Evolutionary conservation across 1,140 invertebrate species (phyloP).

Genomic region (Drosophila pseudoananassae): DNA sequence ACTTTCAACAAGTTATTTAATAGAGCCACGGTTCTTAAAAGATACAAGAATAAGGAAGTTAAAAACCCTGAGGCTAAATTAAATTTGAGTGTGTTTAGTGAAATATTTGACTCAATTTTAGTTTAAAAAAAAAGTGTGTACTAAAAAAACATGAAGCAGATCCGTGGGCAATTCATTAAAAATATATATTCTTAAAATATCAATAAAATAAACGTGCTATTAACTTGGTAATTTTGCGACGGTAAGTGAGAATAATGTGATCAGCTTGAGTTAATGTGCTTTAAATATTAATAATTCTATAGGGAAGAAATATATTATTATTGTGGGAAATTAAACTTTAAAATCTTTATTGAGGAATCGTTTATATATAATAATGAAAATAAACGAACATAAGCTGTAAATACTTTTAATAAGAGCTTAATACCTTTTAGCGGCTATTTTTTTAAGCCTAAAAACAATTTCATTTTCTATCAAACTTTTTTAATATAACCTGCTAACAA

Average conservation of each 20-base stretch:
- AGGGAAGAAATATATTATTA: too few relatives aligned
- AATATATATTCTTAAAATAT: background rate
- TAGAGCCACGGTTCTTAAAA: slow-evolving; percentile 1
- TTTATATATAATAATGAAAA: too few relatives aligned
- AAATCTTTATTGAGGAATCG: too few relatives aligned
- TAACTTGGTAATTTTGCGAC: background rate
- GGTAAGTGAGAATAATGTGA: slow-evolving; percentile 10
- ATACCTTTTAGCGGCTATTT: too few relatives aligned
- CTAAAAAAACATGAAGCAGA: slow-evolving; percentile 56
- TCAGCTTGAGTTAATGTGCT: background rate
- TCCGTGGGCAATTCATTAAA: slow-evolving; percentile 15
- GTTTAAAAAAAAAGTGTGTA: background rate
- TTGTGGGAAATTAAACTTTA: too few relatives aligned
- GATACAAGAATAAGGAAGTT: background rate
- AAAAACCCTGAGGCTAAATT: background rate
- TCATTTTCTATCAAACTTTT: too few relatives aligned
- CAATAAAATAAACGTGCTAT: background rate
- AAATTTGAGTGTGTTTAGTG: slow-evolving; percentile 1
- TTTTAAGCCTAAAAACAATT: too few relatives aligned
- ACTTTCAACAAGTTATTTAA: slow-evolving; percentile 7
- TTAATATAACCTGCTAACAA: too few relatives aligned
- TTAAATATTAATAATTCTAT: too few relatives aligned
- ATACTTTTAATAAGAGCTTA: too few relatives aligned
- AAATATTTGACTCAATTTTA: background rate
- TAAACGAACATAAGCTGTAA: too few relatives aligned